Conservation (phyloP, 1,140 invertebrate species). For the Artemia franciscana region DNA sequence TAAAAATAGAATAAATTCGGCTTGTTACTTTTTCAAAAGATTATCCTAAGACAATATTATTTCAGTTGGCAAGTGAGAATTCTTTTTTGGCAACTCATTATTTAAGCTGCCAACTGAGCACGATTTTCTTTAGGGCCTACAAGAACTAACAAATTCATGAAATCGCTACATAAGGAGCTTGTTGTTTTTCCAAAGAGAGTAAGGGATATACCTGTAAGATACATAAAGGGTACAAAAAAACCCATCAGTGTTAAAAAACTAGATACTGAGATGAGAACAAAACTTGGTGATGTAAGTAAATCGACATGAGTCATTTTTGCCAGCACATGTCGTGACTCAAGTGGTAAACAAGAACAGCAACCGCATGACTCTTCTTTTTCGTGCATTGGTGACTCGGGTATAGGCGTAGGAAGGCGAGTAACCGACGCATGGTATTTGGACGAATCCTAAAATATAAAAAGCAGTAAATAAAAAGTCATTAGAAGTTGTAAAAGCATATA, state of each 20-base stretch:
- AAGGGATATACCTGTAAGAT: constrained; percentile 33
- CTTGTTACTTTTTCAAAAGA: no score
- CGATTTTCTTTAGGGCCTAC: no score
- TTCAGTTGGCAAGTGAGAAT: no score
- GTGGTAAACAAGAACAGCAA: constrained; percentile 41
- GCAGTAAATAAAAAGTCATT: no score
- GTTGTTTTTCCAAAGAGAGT: no score
- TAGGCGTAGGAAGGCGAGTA: constrained; percentile 40
- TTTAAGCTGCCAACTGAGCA: no score
- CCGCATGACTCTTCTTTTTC: constrained; percentile 13
- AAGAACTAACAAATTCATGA: no score
- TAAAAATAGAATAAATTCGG: no score
- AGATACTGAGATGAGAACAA: constrained; percentile 57
- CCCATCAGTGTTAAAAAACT: constrained; percentile 84
- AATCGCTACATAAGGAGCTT: no score
- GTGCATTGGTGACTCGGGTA: neutral
- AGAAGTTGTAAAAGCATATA: no score
- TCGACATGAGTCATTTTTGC: constrained; percentile 64
- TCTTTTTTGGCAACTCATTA: no score
- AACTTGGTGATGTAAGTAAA: constrained; percentile 61
- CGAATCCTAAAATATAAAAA: neutral
- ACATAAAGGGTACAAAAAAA: constrained; percentile 87
- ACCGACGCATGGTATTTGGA: constrained; percentile 26
- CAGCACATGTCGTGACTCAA: constrained; percentile 44
- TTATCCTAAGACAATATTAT: no score